A percentile compares a stretch with the other conserved stretches of the same genome.
phyloP scores from a whole-genome alignment of 30 jellyfish, hydroid and myxozoan species.

The Turritopsis dohrnii region DNA sequence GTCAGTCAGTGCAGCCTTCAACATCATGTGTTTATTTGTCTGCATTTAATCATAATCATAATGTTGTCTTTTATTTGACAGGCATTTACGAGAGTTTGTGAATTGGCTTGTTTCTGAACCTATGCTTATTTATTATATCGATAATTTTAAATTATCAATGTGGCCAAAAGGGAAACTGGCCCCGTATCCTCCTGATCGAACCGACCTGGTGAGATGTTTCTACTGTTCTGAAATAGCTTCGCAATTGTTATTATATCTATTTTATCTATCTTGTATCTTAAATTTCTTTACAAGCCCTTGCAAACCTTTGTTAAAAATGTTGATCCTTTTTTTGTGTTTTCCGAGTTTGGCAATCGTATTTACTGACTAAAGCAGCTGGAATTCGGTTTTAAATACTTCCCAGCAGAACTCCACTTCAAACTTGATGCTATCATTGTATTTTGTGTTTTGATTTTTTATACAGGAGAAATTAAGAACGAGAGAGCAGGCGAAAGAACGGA shows the following conservation, averaged over 20 bases:
- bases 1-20: too few species aligned
- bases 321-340: too few species aligned
- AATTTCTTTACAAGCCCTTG: neutral
- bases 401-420: slow-evolving; percentile 5
- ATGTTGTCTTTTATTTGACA: slow-evolving; percentile 15
- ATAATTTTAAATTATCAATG: slow-evolving; percentile 73
- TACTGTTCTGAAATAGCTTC: neutral
- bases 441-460: neutral
- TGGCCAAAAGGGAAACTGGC: slow-evolving; percentile 98
- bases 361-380: neutral
- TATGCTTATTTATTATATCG: slow-evolving; percentile 82
- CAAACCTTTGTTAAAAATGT: neutral
- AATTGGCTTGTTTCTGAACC: slow-evolving; percentile 94
- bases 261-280: neutral
- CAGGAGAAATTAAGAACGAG: slow-evolving; percentile 92
- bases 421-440: neutral
- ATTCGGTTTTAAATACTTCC: too few species aligned
- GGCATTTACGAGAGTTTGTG: slow-evolving; percentile 87
- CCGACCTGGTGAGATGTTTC: slow-evolving; percentile 58
- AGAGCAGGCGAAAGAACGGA: slow-evolving; percentile 85
- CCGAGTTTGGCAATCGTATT: neutral
- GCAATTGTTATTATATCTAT: neutral
- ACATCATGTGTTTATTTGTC: too few species aligned
- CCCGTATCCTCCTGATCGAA: slow-evolving; percentile 75
- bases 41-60: too few species aligned